phyloP scores from a whole-genome alignment of 2,888 invertebrate species.

The Cyclophora punctaria region DNA sequence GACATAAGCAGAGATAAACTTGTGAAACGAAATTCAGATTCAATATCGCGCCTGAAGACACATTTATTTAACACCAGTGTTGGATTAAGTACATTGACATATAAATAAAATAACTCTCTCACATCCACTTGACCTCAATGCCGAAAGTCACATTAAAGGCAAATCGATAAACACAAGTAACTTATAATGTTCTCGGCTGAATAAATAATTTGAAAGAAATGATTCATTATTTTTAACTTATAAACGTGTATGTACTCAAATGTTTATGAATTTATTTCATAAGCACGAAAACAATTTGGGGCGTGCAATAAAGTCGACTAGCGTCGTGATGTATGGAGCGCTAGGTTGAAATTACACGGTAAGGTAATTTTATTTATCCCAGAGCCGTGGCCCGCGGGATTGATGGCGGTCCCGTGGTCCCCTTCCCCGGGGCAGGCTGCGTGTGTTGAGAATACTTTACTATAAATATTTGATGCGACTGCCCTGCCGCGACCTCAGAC shows the following conservation, averaged over 20 bases:
- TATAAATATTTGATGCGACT: conserved; percentile 54
- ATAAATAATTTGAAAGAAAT: too few relatives aligned
- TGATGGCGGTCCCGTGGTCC: conserved; percentile 37
- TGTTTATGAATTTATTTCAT: conserved; percentile 12
- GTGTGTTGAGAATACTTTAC: conserved; percentile 33
- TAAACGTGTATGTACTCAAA: conserved; percentile 4
- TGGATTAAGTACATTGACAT: too few relatives aligned
- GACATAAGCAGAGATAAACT: too few relatives aligned
- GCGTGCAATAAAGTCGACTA: conserved; percentile 23
- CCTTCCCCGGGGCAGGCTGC: conserved; percentile 17
- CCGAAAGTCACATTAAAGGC: too few relatives aligned
- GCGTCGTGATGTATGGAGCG: conserved; percentile 25
- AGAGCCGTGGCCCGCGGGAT: conserved; percentile 31
- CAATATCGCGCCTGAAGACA: too few relatives aligned
- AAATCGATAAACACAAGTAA: too few relatives aligned
- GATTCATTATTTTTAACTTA: conserved; percentile 3
- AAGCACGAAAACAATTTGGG: conserved; percentile 17
- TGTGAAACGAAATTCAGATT: too few relatives aligned
- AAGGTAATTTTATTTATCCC: conserved; percentile 38
- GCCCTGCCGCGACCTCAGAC: conserved; percentile 27
- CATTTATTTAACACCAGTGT: too few relatives aligned
- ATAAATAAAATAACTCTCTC: too few relatives aligned
- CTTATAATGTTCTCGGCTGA: too few relatives aligned
- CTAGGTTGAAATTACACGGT: conserved; percentile 30
- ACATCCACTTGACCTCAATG: too few relatives aligned